Evolutionary conservation across 2,797 vertebrate species (phyloP).

Genomic region (Danio choprae): DNA sequence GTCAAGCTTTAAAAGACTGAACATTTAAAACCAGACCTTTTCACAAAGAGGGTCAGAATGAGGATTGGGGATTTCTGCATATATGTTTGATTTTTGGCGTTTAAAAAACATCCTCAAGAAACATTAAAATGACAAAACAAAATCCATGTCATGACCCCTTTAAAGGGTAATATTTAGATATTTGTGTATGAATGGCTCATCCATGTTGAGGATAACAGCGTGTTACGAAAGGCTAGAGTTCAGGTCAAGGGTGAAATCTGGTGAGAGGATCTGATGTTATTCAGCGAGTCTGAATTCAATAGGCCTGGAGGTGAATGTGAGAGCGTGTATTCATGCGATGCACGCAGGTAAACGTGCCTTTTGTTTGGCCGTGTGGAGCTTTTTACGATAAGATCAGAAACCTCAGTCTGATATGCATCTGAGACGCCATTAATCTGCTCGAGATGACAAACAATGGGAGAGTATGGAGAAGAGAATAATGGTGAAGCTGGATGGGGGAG

Average conservation of each 20-base stretch:
- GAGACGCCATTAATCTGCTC: conserved; percentile 58
- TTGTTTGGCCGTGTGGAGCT: conserved; percentile 48
- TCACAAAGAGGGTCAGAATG: no score
- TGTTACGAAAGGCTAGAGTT: background rate
- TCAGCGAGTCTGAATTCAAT: background rate
- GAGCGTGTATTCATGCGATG: conserved; percentile 34
- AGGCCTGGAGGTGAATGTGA: conserved; percentile 1
- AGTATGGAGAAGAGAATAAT: background rate
- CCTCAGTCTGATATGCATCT: conserved; percentile 50
- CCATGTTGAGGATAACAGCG: conserved; percentile 3
- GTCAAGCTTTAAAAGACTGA: no score
- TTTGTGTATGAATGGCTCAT: background rate
- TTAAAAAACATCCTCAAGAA: no score
- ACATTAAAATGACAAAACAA: no score
- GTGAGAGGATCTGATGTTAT: conserved; percentile 9
- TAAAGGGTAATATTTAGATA: background rate
- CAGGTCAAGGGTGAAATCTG: conserved; percentile 8
- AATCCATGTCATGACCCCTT: no score
- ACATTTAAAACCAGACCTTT: no score
- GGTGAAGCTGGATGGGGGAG: conserved; percentile 2
- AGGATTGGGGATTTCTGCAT: no score
- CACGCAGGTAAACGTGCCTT: conserved; percentile 30
- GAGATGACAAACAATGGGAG: conserved; percentile 49
- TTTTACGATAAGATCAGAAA: conserved; percentile 61
- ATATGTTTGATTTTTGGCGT: no score